Conservation (phyloP, 2,797 vertebrate species). For the Dendrocincla tyrannina region DNA sequence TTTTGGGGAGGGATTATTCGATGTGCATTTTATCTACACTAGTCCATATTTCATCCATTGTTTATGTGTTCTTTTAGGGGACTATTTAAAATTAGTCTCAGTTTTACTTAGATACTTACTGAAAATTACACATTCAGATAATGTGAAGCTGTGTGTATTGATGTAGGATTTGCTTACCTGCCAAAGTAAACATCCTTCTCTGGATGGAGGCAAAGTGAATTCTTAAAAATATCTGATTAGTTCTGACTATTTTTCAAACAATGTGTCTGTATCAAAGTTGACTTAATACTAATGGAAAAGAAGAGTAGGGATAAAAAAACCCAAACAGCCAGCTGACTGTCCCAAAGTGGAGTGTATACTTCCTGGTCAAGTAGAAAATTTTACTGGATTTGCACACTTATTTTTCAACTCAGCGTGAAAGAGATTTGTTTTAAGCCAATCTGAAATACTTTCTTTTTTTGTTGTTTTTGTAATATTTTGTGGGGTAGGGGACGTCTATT, state of each 20-base stretch:
- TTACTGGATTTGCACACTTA: neutral
- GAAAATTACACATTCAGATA: neutral
- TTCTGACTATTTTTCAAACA: neutral
- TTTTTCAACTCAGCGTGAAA: neutral
- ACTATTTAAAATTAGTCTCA: neutral
- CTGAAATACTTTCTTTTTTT: neutral
- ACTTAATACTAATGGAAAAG: neutral
- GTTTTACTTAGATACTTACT: neutral
- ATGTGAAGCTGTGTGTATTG: neutral
- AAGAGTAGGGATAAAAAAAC: rapidly evolving
- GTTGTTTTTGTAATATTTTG: neutral
- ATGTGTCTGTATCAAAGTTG: neutral
- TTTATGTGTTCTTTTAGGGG: neutral
- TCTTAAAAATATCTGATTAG: neutral
- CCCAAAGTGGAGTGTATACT: neutral
- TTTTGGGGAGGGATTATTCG: neutral
- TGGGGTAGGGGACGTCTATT: rapidly evolving
- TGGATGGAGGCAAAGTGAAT: neutral
- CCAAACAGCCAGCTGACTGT: neutral
- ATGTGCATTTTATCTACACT: neutral
- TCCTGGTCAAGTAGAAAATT: neutral
- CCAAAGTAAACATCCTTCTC: neutral
- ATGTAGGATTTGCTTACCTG: neutral
- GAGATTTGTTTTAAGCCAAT: neutral
- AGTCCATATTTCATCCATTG: neutral